Conservation (phyloP, 2,113 vertebrate species). For the Microcebus lehilahytsara region DNA sequence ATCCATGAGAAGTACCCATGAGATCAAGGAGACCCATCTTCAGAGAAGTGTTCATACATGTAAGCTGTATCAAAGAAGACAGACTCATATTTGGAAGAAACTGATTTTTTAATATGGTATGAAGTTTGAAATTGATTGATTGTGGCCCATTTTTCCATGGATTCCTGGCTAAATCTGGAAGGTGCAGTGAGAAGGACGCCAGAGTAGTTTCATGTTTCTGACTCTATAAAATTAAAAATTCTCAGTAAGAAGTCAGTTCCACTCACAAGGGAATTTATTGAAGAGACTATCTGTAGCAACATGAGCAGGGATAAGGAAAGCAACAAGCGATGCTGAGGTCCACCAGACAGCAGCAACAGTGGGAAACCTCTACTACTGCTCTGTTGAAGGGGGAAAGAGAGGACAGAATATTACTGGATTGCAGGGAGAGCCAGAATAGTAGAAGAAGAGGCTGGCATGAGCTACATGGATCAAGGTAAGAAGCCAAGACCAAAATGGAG, state of each 20-base stretch:
- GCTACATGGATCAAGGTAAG: not conserved
- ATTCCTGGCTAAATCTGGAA: not conserved
- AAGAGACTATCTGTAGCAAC: not conserved
- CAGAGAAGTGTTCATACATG: not conserved
- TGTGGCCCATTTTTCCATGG: not conserved
- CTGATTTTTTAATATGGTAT: not conserved
- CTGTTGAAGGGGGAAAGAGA: not conserved
- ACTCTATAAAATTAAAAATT: not conserved
- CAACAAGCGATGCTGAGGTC: not conserved
- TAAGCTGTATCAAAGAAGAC: not conserved
- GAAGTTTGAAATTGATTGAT: not conserved
- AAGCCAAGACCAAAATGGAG: not conserved
- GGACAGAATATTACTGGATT: too few species aligned
- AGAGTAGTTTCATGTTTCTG: not conserved
- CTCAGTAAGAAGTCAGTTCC: not conserved
- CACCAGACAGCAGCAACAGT: not conserved
- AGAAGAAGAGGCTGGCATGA: not conserved
- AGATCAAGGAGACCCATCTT: not conserved
- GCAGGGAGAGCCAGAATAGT: not conserved
- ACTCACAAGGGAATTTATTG: not conserved
- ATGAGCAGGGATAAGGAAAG: not conserved
- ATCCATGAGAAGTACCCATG: not conserved
- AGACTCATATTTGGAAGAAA: not conserved
- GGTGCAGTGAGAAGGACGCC: not conserved
- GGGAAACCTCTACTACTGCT: not conserved